Conservation (phyloP, 2,113 vertebrate species). For the Pteropus alecto region DNA sequence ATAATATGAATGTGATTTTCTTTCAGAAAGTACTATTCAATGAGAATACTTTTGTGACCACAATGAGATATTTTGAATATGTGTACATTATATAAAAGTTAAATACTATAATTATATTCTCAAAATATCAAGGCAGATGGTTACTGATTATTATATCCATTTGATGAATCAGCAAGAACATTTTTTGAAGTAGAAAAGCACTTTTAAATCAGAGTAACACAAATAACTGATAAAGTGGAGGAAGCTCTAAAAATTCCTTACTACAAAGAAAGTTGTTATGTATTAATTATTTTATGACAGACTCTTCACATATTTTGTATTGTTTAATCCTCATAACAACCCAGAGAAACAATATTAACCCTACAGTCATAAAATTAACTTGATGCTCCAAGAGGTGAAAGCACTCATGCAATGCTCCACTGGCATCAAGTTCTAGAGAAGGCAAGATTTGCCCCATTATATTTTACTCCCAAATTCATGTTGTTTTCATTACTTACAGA, state of each 20-base stretch:
- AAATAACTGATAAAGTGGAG: not conserved
- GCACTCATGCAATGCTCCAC: not conserved
- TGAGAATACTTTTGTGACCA: not conserved
- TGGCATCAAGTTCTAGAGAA: not conserved
- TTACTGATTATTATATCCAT: conserved; percentile 16
- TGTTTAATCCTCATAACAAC: not conserved
- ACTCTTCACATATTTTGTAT: not conserved
- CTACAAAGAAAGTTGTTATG: not conserved
- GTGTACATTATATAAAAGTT: conserved; percentile 23
- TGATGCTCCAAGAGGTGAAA: not conserved
- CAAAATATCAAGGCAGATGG: conserved; percentile 23
- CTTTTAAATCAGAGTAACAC: conserved; percentile 6
- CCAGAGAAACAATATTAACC: not conserved
- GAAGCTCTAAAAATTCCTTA: not conserved
- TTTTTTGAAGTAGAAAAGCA: not conserved
- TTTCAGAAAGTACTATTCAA: not conserved
- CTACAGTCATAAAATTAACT: not conserved
- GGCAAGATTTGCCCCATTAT: not conserved
- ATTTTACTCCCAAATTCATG: not conserved
- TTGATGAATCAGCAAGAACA: not conserved
- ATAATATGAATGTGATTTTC: not conserved
- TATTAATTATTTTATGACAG: not conserved
- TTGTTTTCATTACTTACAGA: not conserved
- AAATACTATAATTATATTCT: conserved; percentile 36
- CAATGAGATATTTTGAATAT: not conserved